phyloP scores from a whole-genome alignment of 2,113 vertebrate species.

The Prunella himalayana region DNA sequence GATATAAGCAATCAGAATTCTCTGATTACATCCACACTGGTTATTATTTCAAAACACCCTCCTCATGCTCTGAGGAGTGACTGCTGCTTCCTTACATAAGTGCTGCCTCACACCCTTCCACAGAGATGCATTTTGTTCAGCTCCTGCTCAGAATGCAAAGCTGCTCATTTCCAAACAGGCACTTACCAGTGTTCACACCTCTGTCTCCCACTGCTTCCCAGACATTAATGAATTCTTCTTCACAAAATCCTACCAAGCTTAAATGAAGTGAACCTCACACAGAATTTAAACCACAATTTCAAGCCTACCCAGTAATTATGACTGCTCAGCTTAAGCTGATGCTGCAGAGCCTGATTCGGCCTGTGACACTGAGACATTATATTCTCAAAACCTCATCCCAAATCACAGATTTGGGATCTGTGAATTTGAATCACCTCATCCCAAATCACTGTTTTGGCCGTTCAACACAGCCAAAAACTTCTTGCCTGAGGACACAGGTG shows the following conservation, averaged over 20 bases:
- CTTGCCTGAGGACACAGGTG: neutral
- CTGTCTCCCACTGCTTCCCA: neutral
- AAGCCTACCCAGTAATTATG: neutral
- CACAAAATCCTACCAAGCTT: neutral
- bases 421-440: neutral
- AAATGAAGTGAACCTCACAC: neutral
- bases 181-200: neutral
- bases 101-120: neutral
- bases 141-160: neutral
- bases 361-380: neutral
- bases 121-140: neutral
- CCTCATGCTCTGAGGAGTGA: neutral
- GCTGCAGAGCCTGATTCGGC: neutral
- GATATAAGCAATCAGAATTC: neutral
- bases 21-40: neutral
- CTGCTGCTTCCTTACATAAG: neutral
- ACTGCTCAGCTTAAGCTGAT: neutral
- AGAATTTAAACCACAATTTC: neutral
- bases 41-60: neutral
- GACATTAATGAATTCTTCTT: neutral
- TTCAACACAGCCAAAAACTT: neutral
- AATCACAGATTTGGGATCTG: too few species aligned
- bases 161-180: neutral
- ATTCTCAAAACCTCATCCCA: neutral
- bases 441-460: neutral